Evolutionary conservation across 2,888 invertebrate species (phyloP), one percentile per base, ranked within the genome.

Genomic region (Rotaria socialis): DNA sequence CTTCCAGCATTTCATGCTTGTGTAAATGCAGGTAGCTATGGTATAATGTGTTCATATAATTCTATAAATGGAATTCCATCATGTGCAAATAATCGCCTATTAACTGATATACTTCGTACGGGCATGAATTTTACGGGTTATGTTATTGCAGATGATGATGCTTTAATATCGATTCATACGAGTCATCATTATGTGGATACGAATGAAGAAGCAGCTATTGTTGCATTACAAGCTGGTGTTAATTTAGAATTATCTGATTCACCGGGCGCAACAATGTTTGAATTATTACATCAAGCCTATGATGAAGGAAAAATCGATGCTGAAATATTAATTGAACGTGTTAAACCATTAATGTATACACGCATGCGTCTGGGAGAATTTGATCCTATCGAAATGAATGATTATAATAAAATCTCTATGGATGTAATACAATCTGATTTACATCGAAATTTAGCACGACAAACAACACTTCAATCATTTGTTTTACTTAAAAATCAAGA

Each of bases 1-100:
- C 80, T 86, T 50, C 86, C 86, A 16, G 52, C 47, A 7, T 86
- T 86, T 80, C 24, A 80, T 27, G 75, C 75, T 47, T 86, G 86
- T 80, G 55, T 86, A 7, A 47, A 75, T 43, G 75, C 75, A 24
- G 75, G 75, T 24, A 47, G 41, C 10, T 80, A 80, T 47, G 47
- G 75, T 80, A 47, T 80, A 24, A 80, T 80, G 75, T 80, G 75
- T 80, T 80, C 75, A 10, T 80, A 80, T 47, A 58, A 43, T 52
- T 89, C 89, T 90, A 87, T 89, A 19, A 89, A 89, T 85, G 89
- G 89, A 22, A 86, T 89, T 19, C 89, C 89, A 43, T 88, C 88
- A 11, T 89, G 89, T 86, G 89, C 88, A 67, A 89, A 89, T 75
- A 85, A 85, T 43, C 60, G 86, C 41, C 87, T 89, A 56, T 85